These are phyloP conservation scores for Lophius americanus DNA, from an alignment of 2,797 vertebrate species.

Conservation along the genomic window DNA sequence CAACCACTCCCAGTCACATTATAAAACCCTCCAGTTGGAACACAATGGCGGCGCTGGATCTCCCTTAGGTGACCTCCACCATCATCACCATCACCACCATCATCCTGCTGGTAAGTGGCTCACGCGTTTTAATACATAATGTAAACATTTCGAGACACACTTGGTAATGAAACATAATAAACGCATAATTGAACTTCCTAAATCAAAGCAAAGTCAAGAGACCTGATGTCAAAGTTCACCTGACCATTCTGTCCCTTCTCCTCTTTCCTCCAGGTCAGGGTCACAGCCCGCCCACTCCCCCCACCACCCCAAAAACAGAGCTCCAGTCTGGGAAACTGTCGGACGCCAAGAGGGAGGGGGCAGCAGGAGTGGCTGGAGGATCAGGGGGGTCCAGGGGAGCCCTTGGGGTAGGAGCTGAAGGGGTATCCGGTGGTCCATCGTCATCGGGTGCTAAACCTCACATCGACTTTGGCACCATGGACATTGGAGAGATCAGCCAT, in stretches of 20 bases:
- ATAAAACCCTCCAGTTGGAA: constrained; percentile 94
- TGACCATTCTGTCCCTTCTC: constrained; percentile 20
- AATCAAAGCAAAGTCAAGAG: not conserved
- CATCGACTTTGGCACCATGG: constrained; percentile 99
- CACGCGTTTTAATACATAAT: not conserved
- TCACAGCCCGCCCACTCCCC: constrained; percentile 97
- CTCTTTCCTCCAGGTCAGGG: constrained; percentile 85
- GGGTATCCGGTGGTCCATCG: constrained; percentile 75
- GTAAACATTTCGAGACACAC: not conserved
- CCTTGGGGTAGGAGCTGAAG: constrained; percentile 84
- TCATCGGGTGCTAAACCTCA: constrained; percentile 90
- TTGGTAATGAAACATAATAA: not conserved
- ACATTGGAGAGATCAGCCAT: constrained; percentile 98
- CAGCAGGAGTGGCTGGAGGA: constrained; percentile 69
- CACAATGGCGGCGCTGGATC: constrained; percentile 88
- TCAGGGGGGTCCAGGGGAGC: constrained; percentile 80
- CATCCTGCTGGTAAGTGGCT: constrained; percentile 88
- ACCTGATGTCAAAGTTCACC: constrained; percentile 19
- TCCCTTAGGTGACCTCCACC: constrained; percentile 91
- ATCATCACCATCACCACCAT: constrained; percentile 83
- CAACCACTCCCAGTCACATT: constrained; percentile 93
- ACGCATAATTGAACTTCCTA: no score
- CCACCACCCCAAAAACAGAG: constrained; percentile 98
- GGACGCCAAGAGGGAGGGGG: constrained; percentile 90
- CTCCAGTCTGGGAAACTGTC: constrained; percentile 90